These are phyloP conservation scores for Lycocerus yunnanus DNA, from an alignment of 2,888 invertebrate genomes.

Conservation along the genomic window DNA sequence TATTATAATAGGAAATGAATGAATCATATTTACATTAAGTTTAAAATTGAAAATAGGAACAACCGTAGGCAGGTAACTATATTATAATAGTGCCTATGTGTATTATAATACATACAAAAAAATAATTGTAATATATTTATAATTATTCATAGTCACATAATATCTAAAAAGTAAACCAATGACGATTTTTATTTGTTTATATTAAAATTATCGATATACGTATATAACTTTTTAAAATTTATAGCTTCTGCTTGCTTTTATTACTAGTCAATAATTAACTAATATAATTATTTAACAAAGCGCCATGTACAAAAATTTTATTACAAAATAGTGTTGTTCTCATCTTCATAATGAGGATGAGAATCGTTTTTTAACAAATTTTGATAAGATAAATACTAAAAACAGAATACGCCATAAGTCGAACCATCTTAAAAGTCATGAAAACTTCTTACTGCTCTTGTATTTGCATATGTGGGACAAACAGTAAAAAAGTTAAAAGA, in stretches of 20 bases:
- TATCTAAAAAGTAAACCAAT: not conserved
- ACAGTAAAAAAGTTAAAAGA: too few species aligned
- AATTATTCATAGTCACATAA: too few species aligned
- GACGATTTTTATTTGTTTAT: not conserved
- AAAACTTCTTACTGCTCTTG: too few species aligned
- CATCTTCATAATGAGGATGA: not conserved
- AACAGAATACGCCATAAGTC: not conserved
- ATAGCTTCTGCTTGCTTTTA: not conserved
- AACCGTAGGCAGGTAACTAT: too few species aligned
- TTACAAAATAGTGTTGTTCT: not conserved
- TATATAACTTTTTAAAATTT: not conserved
- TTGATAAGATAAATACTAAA: not conserved
- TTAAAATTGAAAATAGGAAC: not conserved
- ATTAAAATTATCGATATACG: not conserved
- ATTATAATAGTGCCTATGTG: too few species aligned
- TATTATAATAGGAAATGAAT: not conserved
- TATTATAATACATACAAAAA: too few species aligned
- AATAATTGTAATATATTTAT: too few species aligned
- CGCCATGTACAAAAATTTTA: not conserved
- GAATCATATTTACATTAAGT: not conserved
- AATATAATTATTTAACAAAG: not conserved
- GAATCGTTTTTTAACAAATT: not conserved
- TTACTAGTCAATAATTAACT: not conserved
- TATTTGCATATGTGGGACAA: too few species aligned
- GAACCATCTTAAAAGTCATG: too few species aligned